These are phyloP conservation scores for Epinotia nisella DNA, from an alignment of 2,888 invertebrate genomes.

Conservation along the genomic window DNA sequence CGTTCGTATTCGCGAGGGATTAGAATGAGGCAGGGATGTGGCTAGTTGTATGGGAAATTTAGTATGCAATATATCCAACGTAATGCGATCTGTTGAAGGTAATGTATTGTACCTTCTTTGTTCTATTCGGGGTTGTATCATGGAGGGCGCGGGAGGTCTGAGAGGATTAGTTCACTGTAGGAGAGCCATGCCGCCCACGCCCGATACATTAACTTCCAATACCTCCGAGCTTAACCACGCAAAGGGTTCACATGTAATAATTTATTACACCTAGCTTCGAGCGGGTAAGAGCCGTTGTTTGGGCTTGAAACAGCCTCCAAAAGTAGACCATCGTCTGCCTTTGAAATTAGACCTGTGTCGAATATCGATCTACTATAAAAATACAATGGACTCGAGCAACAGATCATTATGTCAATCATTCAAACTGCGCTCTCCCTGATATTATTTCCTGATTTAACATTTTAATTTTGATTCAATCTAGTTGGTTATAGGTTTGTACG, in stretches of 20 bases:
- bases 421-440: not conserved
- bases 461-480: no score
- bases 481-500: no score
- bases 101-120: conserved; percentile 58
- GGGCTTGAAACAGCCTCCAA: conserved; percentile 42
- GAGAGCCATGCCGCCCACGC: conserved; percentile 61
- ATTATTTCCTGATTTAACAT: no score
- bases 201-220: conserved; percentile 74
- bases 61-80: conserved; percentile 57
- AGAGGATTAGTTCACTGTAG: conserved; percentile 62
- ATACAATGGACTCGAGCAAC: conserved; percentile 34
- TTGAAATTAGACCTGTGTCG: no score
- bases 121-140: conserved; percentile 47
- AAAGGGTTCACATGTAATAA: conserved; percentile 76
- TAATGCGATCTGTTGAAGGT: conserved; percentile 57
- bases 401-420: conserved; percentile 16
- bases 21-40: conserved; percentile 50
- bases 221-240: conserved; percentile 70
- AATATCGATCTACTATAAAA: conserved; percentile 43
- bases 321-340: conserved; percentile 41
- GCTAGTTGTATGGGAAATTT: conserved; percentile 51
- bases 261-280: conserved; percentile 70
- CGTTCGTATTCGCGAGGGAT: conserved; percentile 44
- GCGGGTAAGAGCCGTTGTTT: conserved; percentile 42
- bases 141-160: conserved; percentile 50